Conservation (phyloP, 2,888 invertebrate species). For the Patella depressa region DNA sequence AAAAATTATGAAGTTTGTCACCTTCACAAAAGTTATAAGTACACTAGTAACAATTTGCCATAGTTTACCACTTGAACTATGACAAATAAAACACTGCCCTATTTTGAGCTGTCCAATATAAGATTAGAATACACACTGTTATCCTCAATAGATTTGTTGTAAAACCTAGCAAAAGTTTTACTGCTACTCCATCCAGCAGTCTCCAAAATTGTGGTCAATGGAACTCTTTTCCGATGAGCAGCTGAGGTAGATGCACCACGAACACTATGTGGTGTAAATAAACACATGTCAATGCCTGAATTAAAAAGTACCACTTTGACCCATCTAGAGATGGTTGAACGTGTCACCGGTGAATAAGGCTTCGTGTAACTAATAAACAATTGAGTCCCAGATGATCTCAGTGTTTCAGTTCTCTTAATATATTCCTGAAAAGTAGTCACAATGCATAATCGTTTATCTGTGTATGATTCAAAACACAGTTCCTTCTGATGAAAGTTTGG, state of each 20-base stretch:
- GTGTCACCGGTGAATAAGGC: conserved; percentile 30
- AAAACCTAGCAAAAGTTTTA: background rate
- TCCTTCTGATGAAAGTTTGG: conserved; percentile 20
- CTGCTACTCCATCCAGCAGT: background rate
- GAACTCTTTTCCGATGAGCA: background rate
- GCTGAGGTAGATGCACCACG: conserved; percentile 28
- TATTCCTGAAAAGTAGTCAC: conserved; percentile 6
- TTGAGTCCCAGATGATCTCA: conserved; percentile 18
- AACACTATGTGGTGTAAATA: conserved; percentile 35
- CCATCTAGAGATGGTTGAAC: conserved; percentile 40
- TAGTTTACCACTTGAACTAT: too few species aligned
- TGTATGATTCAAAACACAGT: background rate
- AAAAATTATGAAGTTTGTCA: too few species aligned
- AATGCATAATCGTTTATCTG: conserved; percentile 19
- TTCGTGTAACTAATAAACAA: conserved; percentile 37
- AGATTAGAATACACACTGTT: background rate
- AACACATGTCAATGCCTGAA: conserved; percentile 29
- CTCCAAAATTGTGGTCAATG: background rate
- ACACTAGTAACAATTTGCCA: too few species aligned
- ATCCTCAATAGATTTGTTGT: background rate
- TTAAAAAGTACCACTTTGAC: conserved; percentile 30
- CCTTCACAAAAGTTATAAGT: too few species aligned
- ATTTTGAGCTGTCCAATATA: too few species aligned
- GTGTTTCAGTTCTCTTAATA: conserved; percentile 12
- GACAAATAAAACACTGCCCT: too few species aligned